phyloP scores from a whole-genome alignment of 1,140 invertebrate genomes.

The Lineus longissimus region DNA sequence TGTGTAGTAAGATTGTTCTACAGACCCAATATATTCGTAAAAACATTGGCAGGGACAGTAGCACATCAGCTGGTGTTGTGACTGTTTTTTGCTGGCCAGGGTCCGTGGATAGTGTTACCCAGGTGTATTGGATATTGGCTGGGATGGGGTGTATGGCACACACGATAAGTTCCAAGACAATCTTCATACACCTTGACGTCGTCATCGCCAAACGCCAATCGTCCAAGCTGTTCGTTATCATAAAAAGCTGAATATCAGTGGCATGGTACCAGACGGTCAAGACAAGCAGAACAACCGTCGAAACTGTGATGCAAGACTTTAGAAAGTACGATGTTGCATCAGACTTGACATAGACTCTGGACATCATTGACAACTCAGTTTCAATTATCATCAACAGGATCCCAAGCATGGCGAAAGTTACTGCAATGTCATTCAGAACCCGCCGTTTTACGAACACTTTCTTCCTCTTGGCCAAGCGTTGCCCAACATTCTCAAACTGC shows the following conservation, averaged over 20 bases:
- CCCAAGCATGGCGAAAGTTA: constrained; percentile 36
- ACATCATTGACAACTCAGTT: constrained; percentile 35
- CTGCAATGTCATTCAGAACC: constrained; percentile 35
- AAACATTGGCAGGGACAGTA: constrained; percentile 47
- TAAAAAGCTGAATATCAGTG: constrained; percentile 34
- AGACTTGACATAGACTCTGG: constrained; percentile 26
- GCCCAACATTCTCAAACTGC: constrained; percentile 39
- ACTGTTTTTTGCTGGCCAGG: background rate
- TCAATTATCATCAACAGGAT: constrained; percentile 47
- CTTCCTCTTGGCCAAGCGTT: constrained; percentile 37
- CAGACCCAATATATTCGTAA: constrained; percentile 45
- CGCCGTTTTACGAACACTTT: constrained; percentile 32
- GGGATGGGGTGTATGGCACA: constrained; percentile 41
- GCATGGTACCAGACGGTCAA: constrained; percentile 38
- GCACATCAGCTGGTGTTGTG: constrained; percentile 35
- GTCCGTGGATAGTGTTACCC: background rate
- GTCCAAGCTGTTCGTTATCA: constrained; percentile 41
- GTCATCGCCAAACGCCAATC: constrained; percentile 40
- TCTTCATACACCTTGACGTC: constrained; percentile 24
- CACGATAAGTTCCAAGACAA: constrained; percentile 33
- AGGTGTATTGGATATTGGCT: constrained; percentile 22
- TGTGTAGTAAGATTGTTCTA: constrained; percentile 44
- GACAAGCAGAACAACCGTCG: constrained; percentile 36
- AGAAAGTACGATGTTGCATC: constrained; percentile 65
- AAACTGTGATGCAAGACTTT: constrained; percentile 70